Evolutionary conservation across 2,888 invertebrate genomes (phyloP).

Genomic region (Patella ulyssiponensis): DNA sequence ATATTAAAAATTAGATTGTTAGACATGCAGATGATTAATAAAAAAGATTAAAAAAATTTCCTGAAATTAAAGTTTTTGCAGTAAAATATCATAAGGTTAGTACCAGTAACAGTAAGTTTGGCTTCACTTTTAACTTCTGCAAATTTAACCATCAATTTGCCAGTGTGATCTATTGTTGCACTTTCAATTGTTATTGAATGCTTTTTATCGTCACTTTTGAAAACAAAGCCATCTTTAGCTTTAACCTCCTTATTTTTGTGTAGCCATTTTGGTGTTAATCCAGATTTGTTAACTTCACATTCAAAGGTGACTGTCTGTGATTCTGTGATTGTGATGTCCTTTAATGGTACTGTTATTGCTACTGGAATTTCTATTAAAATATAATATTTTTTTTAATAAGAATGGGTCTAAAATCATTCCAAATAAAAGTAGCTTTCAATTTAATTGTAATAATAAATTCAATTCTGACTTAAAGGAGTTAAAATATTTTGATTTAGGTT

Average conservation of each 20-base stretch:
- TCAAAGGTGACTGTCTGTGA: constrained; percentile 58
- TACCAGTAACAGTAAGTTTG: not conserved
- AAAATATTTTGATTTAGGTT: no score
- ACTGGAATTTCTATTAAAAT: constrained; percentile 52
- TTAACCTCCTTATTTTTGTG: constrained; percentile 58
- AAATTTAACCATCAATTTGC: constrained; percentile 64
- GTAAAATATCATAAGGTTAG: not conserved
- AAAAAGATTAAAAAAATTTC: not conserved
- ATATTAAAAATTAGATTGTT: not conserved
- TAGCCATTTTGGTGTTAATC: constrained; percentile 69
- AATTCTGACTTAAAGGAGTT: no score
- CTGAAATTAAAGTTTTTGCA: not conserved
- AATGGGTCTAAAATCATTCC: not conserved
- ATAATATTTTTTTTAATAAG: constrained; percentile 11
- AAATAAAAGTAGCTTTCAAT: not conserved
- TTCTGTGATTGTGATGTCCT: constrained; percentile 60
- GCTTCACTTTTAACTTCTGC: constrained; percentile 24
- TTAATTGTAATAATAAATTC: no score
- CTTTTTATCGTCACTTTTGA: constrained; percentile 56
- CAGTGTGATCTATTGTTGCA: constrained; percentile 67
- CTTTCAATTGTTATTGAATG: constrained; percentile 63
- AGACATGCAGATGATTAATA: not conserved
- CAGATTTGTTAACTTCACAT: constrained; percentile 65
- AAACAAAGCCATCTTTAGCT: constrained; percentile 54
- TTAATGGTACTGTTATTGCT: constrained; percentile 60